Percentiles rank a stretch among this genome's conserved stretches.
phyloP scores from a whole-genome alignment of 2,888 invertebrate species.

The Drepana falcataria region DNA sequence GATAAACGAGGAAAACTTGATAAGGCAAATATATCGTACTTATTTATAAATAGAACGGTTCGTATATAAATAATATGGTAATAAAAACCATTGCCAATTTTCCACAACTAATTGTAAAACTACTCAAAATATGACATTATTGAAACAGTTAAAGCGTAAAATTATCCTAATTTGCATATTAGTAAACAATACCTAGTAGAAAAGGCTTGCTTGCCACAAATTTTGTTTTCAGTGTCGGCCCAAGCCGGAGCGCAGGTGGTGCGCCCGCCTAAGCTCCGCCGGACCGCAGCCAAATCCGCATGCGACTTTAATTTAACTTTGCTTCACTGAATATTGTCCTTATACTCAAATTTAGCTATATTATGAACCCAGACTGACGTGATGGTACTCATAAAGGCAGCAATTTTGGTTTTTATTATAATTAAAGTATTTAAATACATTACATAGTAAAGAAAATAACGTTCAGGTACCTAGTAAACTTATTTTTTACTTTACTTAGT shows the following conservation, averaged over 20 bases:
- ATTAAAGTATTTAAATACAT: neutral
- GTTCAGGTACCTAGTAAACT: too few species aligned
- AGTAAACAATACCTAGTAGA: slow-evolving; percentile 52
- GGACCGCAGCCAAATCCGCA: slow-evolving; percentile 62
- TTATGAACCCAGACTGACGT: slow-evolving; percentile 23
- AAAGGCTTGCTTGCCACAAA: slow-evolving; percentile 63
- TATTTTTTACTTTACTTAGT: too few species aligned
- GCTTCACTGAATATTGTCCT: slow-evolving; percentile 63
- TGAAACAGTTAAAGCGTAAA: neutral
- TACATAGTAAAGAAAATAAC: too few species aligned
- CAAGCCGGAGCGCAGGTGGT: slow-evolving; percentile 55
- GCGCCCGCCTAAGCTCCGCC: slow-evolving; percentile 55
- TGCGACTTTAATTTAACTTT: slow-evolving; percentile 75
- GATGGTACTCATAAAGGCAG: slow-evolving; percentile 6
- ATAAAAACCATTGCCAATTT: too few species aligned
- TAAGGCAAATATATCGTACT: too few species aligned
- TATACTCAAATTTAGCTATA: slow-evolving; percentile 55
- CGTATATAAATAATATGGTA: too few species aligned
- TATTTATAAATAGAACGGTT: too few species aligned
- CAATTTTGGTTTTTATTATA: neutral
- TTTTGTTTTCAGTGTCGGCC: slow-evolving; percentile 59
- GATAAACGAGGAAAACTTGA: too few species aligned
- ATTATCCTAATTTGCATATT: slow-evolving; percentile 43
- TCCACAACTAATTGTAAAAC: too few species aligned
- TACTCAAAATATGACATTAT: too few species aligned